Percentiles rank a stretch among this genome's conserved stretches.
These are phyloP conservation scores for Lathamus discolor DNA, from an alignment of 2,113 vertebrate genomes.

Conservation along the genomic window DNA sequence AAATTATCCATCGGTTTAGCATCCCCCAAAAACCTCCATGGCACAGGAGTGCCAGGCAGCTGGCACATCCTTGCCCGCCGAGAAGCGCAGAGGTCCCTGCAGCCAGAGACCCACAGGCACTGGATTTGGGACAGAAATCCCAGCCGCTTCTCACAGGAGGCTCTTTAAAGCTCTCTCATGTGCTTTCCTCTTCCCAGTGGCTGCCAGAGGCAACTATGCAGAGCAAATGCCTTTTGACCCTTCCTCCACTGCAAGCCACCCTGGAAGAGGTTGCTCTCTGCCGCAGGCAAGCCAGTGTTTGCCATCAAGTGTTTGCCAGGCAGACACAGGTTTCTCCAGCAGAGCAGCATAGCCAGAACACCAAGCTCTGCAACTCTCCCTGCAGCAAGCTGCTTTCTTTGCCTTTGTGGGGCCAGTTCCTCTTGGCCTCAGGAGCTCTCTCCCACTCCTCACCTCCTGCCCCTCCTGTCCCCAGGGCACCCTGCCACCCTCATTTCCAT, in stretches of 20 bases:
- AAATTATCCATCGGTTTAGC: not conserved
- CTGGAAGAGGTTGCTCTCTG: not conserved
- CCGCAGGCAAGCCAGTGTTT: rapidly evolving
- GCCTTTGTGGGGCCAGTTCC: not conserved
- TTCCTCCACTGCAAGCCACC: not conserved
- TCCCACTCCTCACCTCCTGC: not conserved
- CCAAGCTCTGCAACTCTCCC: not conserved
- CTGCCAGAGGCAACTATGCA: not conserved
- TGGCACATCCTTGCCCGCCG: not conserved
- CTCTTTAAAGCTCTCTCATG: not conserved
- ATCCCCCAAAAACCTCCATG: not conserved
- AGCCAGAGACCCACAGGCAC: not conserved
- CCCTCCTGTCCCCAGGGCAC: not conserved
- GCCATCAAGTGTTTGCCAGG: not conserved
- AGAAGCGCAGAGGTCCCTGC: not conserved
- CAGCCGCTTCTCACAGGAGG: not conserved
- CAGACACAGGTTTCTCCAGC: not conserved
- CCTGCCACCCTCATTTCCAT: not conserved
- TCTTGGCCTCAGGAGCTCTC: not conserved
- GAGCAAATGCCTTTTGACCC: not conserved
- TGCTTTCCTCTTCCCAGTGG: not conserved
- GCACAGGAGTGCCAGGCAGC: not conserved
- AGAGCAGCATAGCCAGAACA: rapidly evolving
- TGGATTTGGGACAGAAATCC: not conserved
- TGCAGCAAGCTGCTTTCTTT: rapidly evolving